These are phyloP conservation scores for Coptodon rendalli DNA, from an alignment of 2,113 vertebrate species.

Conservation along the genomic window DNA sequence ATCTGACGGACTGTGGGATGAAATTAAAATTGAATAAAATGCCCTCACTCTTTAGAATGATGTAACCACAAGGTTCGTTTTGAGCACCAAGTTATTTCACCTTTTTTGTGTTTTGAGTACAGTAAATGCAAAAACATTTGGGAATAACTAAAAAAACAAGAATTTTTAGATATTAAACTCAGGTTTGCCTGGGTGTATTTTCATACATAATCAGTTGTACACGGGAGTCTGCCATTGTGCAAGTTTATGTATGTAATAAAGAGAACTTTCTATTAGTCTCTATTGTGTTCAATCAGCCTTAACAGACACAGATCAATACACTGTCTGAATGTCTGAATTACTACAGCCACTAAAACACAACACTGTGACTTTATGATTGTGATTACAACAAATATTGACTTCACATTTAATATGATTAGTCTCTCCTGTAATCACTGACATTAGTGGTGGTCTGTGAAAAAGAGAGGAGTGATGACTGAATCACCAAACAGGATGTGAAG, in stretches of 20 bases:
- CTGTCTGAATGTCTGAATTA: constrained; percentile 44
- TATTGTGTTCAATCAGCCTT: constrained; percentile 53
- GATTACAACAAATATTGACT: constrained; percentile 58
- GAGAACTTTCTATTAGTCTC: constrained; percentile 39
- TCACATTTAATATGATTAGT: constrained; percentile 32
- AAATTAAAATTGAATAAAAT: not conserved
- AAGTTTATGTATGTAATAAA: not conserved
- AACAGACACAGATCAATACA: constrained; percentile 60
- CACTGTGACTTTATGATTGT: constrained; percentile 60
- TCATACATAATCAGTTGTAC: not conserved
- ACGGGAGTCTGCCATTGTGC: not conserved
- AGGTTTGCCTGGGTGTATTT: not conserved
- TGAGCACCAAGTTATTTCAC: not conserved
- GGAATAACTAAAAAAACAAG: not conserved
- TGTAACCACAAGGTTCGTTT: not conserved
- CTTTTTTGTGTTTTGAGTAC: not conserved
- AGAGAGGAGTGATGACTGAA: not conserved
- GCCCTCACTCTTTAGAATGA: not conserved
- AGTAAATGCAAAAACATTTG: not conserved
- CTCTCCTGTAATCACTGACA: constrained; percentile 40
- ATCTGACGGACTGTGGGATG: not conserved
- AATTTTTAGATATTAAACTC: not conserved
- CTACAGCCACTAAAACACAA: constrained; percentile 29
- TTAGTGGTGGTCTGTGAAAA: constrained; percentile 13
- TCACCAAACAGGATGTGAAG: not conserved